phyloP scores from a whole-genome alignment of 2,888 invertebrate species.

The Drosophila planitibia region DNA sequence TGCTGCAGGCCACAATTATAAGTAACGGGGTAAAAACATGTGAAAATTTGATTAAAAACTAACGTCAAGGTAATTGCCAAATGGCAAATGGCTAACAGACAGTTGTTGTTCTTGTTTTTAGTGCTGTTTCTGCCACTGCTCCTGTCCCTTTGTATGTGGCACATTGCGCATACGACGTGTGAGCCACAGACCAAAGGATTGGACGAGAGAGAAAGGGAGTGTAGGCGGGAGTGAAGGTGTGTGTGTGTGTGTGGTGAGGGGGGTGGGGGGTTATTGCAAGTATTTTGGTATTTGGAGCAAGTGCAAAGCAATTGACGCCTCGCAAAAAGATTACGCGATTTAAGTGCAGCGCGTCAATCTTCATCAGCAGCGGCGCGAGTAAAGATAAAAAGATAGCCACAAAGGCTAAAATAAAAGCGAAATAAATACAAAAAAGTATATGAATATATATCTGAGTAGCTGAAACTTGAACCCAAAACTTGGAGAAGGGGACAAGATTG shows the following conservation, averaged over 20 bases:
- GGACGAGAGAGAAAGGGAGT: neutral
- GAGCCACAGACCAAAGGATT: neutral
- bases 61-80: constrained; percentile 65
- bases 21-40: constrained; percentile 47
- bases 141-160: constrained; percentile 12
- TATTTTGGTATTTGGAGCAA: constrained; percentile 84
- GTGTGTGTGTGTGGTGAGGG: neutral
- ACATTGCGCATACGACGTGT: constrained; percentile 44
- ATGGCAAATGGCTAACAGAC: constrained; percentile 13
- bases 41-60: constrained; percentile 76
- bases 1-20: constrained; percentile 45
- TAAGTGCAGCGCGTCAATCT: constrained; percentile 69
- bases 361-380: constrained; percentile 48
- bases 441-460: neutral
- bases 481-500: neutral
- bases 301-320: constrained; percentile 83
- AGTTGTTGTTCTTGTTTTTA: constrained; percentile 1
- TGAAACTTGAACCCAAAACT: neutral
- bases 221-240: neutral
- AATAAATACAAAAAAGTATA: neutral
- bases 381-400: constrained; percentile 1
- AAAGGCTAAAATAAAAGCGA: constrained; percentile 6
- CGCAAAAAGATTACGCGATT: constrained; percentile 65
- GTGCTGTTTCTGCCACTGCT: neutral
- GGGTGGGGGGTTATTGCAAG: constrained; percentile 16